Percentiles rank a stretch among this genome's conserved stretches.
Conservation (phyloP, 2,113 vertebrate species). For the Chaetodon trifascialis region DNA sequence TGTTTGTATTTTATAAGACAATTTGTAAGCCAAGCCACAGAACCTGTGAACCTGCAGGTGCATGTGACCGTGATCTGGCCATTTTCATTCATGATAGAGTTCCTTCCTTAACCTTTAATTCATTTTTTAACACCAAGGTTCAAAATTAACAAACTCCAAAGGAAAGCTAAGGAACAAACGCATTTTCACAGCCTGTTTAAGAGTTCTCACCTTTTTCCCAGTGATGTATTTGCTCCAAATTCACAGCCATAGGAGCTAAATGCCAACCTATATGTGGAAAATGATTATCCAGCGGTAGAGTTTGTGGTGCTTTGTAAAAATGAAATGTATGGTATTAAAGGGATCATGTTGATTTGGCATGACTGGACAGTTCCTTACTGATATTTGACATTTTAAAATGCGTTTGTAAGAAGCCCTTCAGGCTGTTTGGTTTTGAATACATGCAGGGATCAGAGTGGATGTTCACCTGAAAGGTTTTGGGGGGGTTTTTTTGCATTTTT, state of each 20-base stretch:
- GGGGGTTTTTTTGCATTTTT: background rate
- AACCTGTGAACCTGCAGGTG: background rate
- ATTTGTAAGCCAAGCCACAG: background rate
- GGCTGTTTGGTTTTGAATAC: slow-evolving; percentile 12
- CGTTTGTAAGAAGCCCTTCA: background rate
- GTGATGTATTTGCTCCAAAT: background rate
- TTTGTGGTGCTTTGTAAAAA: background rate
- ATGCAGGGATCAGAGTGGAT: background rate
- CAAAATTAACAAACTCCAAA: background rate
- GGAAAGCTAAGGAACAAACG: background rate
- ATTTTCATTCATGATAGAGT: background rate
- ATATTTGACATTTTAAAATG: background rate
- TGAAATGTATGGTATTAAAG: background rate
- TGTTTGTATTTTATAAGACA: background rate
- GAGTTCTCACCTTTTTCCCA: background rate
- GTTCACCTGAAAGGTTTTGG: background rate
- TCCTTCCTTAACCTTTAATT: background rate
- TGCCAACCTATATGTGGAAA: background rate
- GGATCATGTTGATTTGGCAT: background rate
- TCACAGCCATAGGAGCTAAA: background rate
- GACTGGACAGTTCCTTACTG: background rate
- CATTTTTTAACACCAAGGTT: background rate
- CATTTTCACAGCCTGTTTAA: background rate
- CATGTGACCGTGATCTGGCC: background rate
- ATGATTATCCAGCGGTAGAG: background rate